These are phyloP conservation scores for Peromyscus californicus DNA, from an alignment of 2,113 vertebrate species.

Conservation along the genomic window DNA sequence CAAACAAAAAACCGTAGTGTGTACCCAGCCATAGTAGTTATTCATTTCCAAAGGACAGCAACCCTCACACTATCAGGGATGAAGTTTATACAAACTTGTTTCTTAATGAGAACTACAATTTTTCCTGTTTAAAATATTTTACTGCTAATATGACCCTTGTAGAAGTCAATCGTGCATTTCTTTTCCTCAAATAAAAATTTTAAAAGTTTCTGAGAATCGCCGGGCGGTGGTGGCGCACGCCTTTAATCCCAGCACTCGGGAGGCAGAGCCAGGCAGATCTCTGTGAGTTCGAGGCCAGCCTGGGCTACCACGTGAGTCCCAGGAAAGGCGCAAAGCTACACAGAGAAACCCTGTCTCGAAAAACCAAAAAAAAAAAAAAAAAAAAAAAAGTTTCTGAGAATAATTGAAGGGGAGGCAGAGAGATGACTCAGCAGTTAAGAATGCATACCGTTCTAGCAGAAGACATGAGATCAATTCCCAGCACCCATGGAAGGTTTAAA, in stretches of 20 bases:
- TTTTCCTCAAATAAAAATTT: conserved; percentile 70
- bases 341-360: too few species aligned
- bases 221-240: too few species aligned
- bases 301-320: too few species aligned
- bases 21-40: neutral
- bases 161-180: conserved; percentile 57
- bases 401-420: neutral
- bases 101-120: conserved; percentile 76
- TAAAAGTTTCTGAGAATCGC: neutral
- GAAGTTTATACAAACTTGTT: conserved; percentile 76
- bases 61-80: conserved; percentile 69
- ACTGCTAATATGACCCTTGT: conserved; percentile 76
- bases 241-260: too few species aligned
- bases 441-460: neutral
- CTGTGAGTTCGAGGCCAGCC: too few species aligned
- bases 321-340: too few species aligned
- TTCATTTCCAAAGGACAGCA: conserved; percentile 63
- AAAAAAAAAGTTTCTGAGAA: neutral
- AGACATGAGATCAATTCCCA: neutral
- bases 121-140: conserved; percentile 75
- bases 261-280: too few species aligned
- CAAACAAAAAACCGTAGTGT: neutral
- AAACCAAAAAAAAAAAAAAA: too few species aligned
- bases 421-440: neutral
- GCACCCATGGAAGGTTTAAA: neutral